These are phyloP conservation scores for Belonocnema kinseyi DNA, from an alignment of 1,140 invertebrate genomes.

Conservation along the genomic window DNA sequence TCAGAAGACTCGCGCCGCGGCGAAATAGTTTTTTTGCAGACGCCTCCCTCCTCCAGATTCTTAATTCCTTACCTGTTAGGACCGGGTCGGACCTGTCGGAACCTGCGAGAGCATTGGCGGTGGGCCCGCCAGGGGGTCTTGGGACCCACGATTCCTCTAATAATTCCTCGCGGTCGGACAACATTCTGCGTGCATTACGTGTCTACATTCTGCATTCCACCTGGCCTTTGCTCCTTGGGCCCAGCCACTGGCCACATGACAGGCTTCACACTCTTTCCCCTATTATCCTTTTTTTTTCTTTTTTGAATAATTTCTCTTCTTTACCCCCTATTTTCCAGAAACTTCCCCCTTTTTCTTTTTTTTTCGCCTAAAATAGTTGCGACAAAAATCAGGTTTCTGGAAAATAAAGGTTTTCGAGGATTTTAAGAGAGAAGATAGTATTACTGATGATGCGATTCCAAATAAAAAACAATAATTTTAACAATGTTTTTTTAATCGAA, in stretches of 20 bases:
- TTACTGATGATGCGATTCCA: no score
- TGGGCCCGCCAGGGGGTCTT: conserved; percentile 65
- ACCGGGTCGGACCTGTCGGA: conserved; percentile 55
- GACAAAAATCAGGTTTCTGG: no score
- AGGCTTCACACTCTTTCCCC: no score
- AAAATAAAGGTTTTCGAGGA: no score
- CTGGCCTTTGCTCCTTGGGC: conserved; percentile 59
- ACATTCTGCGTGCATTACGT: conserved; percentile 71
- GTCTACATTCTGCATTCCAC: conserved; percentile 72
- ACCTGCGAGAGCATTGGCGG: conserved; percentile 40
- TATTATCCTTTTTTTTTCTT: no score
- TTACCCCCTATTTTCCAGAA: no score
- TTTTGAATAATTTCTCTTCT: no score
- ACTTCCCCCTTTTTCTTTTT: no score
- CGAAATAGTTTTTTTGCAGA: conserved; percentile 33
- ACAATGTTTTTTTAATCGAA: no score
- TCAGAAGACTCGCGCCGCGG: conserved; percentile 1
- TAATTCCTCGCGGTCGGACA: conserved; percentile 63
- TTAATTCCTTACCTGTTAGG: conserved; percentile 44
- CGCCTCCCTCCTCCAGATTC: conserved; percentile 27
- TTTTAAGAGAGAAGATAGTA: no score
- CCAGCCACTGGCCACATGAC: not conserved
- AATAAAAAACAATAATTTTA: no score
- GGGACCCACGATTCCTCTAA: conserved; percentile 61
- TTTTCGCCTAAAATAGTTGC: no score